Evolutionary conservation across 2,113 vertebrate species (phyloP), one percentile per base, ranked within the genome.

Genomic region (Gopherus evgoodei): DNA sequence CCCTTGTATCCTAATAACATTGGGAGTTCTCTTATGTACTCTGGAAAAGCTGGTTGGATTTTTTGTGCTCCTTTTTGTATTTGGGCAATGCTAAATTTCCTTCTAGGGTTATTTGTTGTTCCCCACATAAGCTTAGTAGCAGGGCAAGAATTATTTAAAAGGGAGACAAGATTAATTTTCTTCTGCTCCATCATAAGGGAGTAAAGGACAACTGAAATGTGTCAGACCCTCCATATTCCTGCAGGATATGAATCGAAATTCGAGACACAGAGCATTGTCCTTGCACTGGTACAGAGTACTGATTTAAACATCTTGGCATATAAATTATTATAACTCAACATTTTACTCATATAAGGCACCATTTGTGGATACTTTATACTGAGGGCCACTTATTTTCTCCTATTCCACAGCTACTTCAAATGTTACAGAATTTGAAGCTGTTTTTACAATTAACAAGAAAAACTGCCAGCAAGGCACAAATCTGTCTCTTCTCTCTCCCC

Each of bases 341-440:
- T 91, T 91, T 92, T 82, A 50, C 76, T 86, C 47, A 65, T 50
- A 91, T 25, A 90, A 90, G 81, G 3, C 52, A 92, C 42, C n/a
- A 91, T 81, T 83, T 75, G 0, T 14, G 11, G 69, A 90, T 69
- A 31, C 38, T 90, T 89, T 72, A 87, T 72, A 78, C 69, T 75
- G 52, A 87, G 35, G 53, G n/a, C 11, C 44, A 81, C 42, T 86
- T 94, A 5, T 24, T 49, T 44, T 89, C 76, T 92, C 80, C 38
- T 83, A 56, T 69, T 93, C 38, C 82, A 27, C 25, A 75, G 54
- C 72, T 88, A 86, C 42, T 24, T 88, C 52, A 78, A 87, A 2
- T 54, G 56, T 25, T 83, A 31, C 0, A n/a, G 72, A 38, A 84
- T 22, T 82, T 81, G 49, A 94, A 88, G 52, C 4, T 80, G 69